Base-by-base conservation (phyloP, 2,113 vertebrate genomes). In the Odontesthes bonariensis region DNA sequence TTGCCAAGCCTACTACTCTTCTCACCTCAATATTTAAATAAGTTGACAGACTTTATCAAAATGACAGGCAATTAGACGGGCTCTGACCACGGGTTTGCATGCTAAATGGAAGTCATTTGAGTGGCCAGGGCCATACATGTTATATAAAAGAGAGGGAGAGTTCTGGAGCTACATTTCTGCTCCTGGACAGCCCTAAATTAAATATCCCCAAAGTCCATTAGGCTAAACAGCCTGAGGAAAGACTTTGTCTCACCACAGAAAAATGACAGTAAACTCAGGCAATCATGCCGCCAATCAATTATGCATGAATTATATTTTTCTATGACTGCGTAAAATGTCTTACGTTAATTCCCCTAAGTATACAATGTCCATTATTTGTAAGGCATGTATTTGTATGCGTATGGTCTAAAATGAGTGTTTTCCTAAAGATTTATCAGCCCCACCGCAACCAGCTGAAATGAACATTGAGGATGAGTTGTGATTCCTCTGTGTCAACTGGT, bases 181-280 rank as follows among this genome's bases (percentile, higher is more conserved):
- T 84, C 69, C 74, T 86, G 91, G 89, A 91, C 91, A 91, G 82
- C 81, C 77, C 79, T 79, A 88, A 94, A 94, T 94, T 89, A 93
- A 94, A 94, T 88, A 92, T 90, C 90, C 84, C 86, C 86, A 73
- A 88, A 91, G 89, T 93, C 92, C 91, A 91, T 93, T 94, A 93
- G 90, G 89, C 92, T 90, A 91, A 94, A 95, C 86, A 93, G 91
- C 93, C 94, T 12, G 82, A 84, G 92, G 93, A 92, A 90, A 88
- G 82, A 85, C 89, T 90, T 91, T 88, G 85, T 89, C 91, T 83
- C 72, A 76, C 77, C 74, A 82, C 86, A 93, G 90, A 93, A 91
- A 94, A 93, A 94, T 93, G 90, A 94, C 90, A 92, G 87, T 93
- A 94, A 94, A 94, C 91, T 91, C 84, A 76, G 68, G 92, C 93